Conservation (phyloP, 2,888 invertebrate species). For the Scaptodrosophila latifasciaeformis region DNA sequence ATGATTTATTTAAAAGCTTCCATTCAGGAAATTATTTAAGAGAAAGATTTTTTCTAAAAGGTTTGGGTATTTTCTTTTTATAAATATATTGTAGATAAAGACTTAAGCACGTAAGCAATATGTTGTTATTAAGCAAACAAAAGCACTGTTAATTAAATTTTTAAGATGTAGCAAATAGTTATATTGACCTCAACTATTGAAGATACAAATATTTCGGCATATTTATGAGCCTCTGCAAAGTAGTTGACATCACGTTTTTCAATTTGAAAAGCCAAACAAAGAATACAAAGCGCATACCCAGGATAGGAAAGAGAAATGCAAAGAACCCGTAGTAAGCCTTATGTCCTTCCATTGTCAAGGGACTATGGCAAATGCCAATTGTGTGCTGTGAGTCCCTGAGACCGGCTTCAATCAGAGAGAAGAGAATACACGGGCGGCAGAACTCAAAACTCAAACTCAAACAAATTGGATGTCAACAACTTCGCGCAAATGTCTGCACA, state of each 20-base stretch:
- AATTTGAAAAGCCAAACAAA: constrained; percentile 9
- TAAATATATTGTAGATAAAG: no score
- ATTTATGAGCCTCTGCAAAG: background rate
- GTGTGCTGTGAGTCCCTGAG: no score
- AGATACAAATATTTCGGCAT: background rate
- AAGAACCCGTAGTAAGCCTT: no score
- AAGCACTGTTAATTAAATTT: no score
- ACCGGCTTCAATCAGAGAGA: background rate
- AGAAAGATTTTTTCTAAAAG: no score
- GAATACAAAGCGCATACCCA: constrained; percentile 20
- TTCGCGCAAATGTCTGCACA: constrained; percentile 39
- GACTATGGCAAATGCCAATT: constrained; percentile 52
- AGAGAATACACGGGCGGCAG: background rate
- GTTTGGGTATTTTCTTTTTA: no score
- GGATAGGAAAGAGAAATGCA: constrained; percentile 32
- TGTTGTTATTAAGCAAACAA: no score
- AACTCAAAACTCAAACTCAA: background rate
- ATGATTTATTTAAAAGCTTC: no score
- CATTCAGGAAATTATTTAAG: no score
- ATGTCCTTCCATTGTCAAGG: constrained; percentile 58
- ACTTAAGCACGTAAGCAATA: no score
- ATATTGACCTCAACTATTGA: constrained; percentile 12
- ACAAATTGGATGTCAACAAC: constrained; percentile 68
- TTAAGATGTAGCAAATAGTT: constrained; percentile 14
- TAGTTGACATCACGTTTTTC: constrained; percentile 31